A percentile compares a stretch with the other conserved stretches of the same genome.
Evolutionary conservation across 2,113 vertebrate species (phyloP).

Genomic region (Mirza zaza): DNA sequence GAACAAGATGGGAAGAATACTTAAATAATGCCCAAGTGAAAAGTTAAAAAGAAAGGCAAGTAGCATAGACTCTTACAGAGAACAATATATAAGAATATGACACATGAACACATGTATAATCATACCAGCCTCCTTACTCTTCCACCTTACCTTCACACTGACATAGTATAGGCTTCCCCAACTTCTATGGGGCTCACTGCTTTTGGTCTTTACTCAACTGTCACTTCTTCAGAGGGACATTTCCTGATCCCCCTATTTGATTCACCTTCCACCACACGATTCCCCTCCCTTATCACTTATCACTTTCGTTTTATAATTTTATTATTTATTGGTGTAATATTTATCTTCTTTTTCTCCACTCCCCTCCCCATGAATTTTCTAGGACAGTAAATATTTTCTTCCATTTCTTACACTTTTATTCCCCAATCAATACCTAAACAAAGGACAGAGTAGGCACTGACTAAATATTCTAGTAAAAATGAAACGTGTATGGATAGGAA

Average conservation of each 20-base stretch:
- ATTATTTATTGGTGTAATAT: neutral
- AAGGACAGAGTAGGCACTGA: neutral
- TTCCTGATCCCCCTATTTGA: neutral
- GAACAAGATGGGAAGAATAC: neutral
- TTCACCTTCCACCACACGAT: neutral
- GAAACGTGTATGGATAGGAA: neutral
- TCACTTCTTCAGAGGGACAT: neutral
- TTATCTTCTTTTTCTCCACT: neutral
- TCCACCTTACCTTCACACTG: neutral
- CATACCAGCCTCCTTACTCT: accelerated
- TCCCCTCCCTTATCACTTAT: neutral
- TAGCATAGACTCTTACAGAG: neutral
- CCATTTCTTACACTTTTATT: neutral
- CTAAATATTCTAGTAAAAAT: neutral
- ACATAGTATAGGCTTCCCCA: accelerated
- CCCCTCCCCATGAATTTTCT: neutral
- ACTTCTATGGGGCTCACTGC: neutral
- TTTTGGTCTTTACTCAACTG: neutral
- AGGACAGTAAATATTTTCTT: neutral
- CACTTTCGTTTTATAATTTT: neutral
- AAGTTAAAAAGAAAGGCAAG: neutral
- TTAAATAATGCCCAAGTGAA: neutral
- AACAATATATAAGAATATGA: neutral
- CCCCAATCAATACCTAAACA: neutral
- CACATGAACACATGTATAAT: neutral